These are phyloP conservation scores for rabbit (Oryctolagus cuniculus) DNA, from an alignment of 2,113 vertebrate species.

Conservation along the genomic window DNA sequence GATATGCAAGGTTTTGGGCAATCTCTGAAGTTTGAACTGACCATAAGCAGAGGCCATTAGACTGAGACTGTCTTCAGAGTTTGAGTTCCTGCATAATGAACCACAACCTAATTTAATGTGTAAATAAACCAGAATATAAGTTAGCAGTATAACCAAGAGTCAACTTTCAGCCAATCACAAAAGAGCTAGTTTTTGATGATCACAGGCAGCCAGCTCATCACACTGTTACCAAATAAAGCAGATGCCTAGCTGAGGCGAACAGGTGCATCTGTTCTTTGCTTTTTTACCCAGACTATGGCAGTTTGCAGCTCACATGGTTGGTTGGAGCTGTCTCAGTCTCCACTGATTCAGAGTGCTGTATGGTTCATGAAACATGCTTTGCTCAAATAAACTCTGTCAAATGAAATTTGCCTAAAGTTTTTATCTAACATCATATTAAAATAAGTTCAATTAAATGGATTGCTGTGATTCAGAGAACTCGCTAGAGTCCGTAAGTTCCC, in stretches of 20 bases:
- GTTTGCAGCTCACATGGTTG: neutral
- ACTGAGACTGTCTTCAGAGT: neutral
- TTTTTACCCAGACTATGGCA: neutral
- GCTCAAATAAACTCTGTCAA: neutral
- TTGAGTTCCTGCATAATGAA: neutral
- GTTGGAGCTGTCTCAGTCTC: neutral
- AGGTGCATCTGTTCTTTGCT: too few species aligned
- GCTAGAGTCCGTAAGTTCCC: neutral
- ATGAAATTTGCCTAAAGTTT: neutral
- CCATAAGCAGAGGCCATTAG: neutral
- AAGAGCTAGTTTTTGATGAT: neutral
- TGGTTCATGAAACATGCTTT: neutral
- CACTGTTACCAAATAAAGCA: neutral
- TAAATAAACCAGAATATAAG: neutral
- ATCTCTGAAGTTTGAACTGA: neutral
- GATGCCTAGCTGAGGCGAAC: too few species aligned
- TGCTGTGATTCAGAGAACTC: neutral
- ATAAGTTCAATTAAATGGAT: neutral
- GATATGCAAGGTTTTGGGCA: neutral
- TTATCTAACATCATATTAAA: neutral
- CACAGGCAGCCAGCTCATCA: neutral
- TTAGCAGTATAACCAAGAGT: too few species aligned
- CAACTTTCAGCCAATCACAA: neutral
- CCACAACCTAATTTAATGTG: neutral
- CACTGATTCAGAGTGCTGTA: too few species aligned